Conservation (phyloP, 2,888 invertebrate genomes). For the Sinhomidia bicolor region DNA sequence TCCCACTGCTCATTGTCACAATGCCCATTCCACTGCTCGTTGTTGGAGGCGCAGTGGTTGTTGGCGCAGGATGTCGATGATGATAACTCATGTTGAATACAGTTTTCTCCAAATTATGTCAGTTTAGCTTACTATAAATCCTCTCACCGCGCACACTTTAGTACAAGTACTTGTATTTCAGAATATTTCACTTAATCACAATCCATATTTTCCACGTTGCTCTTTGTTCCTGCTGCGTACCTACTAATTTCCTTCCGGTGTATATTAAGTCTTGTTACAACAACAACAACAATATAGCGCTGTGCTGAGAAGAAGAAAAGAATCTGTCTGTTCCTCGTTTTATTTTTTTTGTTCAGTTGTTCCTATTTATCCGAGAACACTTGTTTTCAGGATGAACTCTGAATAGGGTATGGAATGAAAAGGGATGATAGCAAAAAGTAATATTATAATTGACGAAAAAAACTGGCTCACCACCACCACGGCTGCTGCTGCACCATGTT, state of each 20-base stretch:
- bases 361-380: slow-evolving; percentile 46
- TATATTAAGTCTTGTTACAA: neutral
- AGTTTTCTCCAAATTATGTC: neutral
- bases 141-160: neutral
- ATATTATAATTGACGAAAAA: slow-evolving; percentile 34
- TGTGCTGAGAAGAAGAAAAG: too few relatives aligned
- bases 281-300: neutral
- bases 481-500: too few relatives aligned
- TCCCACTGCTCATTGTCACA: slow-evolving; percentile 53
- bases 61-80: slow-evolving; percentile 61
- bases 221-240: neutral
- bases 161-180: neutral
- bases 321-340: neutral
- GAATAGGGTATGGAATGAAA: slow-evolving; percentile 48
- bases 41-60: slow-evolving; percentile 35
- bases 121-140: neutral
- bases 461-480: slow-evolving; percentile 50
- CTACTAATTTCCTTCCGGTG: slow-evolving; percentile 62
- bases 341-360: slow-evolving; percentile 14
- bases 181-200: slow-evolving; percentile 36
- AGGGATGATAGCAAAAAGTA: slow-evolving; percentile 35
- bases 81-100: slow-evolving; percentile 59
- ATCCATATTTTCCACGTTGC: slow-evolving; percentile 33
- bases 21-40: slow-evolving; percentile 49
- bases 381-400: slow-evolving; percentile 55